Percentiles rank a stretch among this genome's conserved stretches.
Evolutionary conservation across 2,797 vertebrate genomes (phyloP).

Genomic region (Myotis myotis): DNA sequence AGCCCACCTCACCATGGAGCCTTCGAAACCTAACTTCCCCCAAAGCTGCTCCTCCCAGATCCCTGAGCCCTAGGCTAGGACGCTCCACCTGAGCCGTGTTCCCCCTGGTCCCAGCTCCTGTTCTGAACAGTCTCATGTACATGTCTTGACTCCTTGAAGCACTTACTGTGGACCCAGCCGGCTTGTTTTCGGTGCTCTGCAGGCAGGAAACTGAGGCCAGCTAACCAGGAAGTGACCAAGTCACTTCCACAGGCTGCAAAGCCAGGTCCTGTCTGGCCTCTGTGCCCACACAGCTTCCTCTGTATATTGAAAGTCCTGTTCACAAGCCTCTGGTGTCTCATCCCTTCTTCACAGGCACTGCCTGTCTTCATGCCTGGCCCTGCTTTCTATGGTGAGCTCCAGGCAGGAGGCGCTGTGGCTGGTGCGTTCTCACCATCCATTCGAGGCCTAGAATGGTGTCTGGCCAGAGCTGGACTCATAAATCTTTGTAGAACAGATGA

Average conservation of each 20-base stretch:
- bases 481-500: not conserved
- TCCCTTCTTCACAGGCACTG: not conserved
- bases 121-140: too few relatives aligned
- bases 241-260: not conserved
- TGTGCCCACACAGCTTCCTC: not conserved
- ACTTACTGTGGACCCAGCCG: not conserved
- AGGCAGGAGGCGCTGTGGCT: rapidly evolving
- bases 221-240: not conserved
- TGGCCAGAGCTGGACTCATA: not conserved
- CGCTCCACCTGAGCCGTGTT: not conserved
- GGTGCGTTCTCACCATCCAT: not conserved
- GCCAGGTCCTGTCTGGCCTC: not conserved
- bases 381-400: rapidly evolving
- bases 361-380: rapidly evolving
- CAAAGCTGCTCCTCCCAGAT: not conserved
- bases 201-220: not conserved
- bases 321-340: not conserved
- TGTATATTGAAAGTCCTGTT: rapidly evolving
- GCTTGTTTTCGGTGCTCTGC: not conserved
- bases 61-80: not conserved
- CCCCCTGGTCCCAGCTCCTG: not conserved
- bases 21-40: not conserved
- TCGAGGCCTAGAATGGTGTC: not conserved
- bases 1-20: not conserved
- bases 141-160: not conserved